Percentiles rank a stretch among this genome's conserved stretches.
Evolutionary conservation across 2,888 invertebrate genomes (phyloP).

Genomic region (Arenicola marina): DNA sequence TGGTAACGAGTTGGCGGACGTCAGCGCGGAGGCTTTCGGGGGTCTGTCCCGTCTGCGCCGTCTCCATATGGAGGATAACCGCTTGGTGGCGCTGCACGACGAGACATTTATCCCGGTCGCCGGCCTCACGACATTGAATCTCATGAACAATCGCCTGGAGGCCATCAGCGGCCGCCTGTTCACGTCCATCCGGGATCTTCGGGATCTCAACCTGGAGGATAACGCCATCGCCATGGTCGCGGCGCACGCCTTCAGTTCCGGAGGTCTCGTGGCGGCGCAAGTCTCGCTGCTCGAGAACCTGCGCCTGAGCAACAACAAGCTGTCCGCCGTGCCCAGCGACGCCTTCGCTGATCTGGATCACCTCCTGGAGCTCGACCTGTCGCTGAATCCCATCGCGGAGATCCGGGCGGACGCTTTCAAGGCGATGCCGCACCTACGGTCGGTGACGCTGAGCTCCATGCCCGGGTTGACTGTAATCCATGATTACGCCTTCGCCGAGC

Average conservation of each 20-base stretch:
- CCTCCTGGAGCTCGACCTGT: constrained; percentile 14
- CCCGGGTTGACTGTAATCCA: constrained; percentile 14
- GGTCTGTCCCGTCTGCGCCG: constrained; percentile 7
- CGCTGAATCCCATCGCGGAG: constrained; percentile 12
- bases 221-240: constrained; percentile 9
- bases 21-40: constrained; percentile 10
- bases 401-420: constrained; percentile 14
- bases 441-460: constrained; percentile 13
- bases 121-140: neutral
- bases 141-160: constrained; percentile 6
- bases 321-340: constrained; percentile 10
- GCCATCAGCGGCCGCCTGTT: constrained; percentile 6
- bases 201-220: constrained; percentile 9
- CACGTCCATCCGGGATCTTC: neutral
- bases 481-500: constrained; percentile 17
- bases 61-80: constrained; percentile 16
- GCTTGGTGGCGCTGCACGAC: neutral
- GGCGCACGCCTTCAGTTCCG: constrained; percentile 10
- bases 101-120: neutral
- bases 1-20: constrained; percentile 11
- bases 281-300: constrained; percentile 10
- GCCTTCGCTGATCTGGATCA: constrained; percentile 9
- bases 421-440: constrained; percentile 9
- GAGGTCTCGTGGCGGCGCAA: neutral
- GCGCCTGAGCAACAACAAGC: constrained; percentile 12